Evolutionary conservation across 2,113 vertebrate genomes (phyloP).

Genomic region (Echinops telfairi): DNA sequence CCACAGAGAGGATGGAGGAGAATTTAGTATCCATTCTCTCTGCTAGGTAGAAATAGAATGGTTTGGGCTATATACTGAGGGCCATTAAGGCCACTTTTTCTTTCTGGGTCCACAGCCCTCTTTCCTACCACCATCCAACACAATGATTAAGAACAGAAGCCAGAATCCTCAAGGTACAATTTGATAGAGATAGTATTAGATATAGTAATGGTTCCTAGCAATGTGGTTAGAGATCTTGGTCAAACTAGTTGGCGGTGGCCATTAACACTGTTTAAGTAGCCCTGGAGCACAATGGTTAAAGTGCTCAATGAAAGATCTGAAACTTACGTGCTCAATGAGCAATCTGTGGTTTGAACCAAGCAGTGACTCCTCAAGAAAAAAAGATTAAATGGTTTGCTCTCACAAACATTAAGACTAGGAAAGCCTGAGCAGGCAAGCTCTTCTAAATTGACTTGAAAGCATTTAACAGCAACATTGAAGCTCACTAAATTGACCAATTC

Average conservation of each 20-base stretch:
- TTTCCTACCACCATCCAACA: neutral
- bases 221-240: neutral
- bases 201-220: neutral
- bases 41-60: neutral
- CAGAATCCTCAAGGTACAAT: neutral
- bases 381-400: neutral
- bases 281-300: neutral
- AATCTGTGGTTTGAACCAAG: neutral
- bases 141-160: neutral
- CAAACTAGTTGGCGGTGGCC: neutral
- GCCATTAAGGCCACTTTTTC: neutral
- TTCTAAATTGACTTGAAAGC: no score
- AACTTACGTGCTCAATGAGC: neutral
- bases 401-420: no score
- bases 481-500: no score
- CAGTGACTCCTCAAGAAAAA: neutral
- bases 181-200: neutral
- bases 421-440: no score
- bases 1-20: conserved; percentile 77
- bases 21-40: conserved; percentile 81
- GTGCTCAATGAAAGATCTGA: neutral
- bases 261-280: neutral
- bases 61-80: conserved; percentile 1
- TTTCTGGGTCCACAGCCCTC: neutral
- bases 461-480: no score